Evolutionary conservation across 2,113 vertebrate species (phyloP).

Genomic region (Microtus montanus): DNA sequence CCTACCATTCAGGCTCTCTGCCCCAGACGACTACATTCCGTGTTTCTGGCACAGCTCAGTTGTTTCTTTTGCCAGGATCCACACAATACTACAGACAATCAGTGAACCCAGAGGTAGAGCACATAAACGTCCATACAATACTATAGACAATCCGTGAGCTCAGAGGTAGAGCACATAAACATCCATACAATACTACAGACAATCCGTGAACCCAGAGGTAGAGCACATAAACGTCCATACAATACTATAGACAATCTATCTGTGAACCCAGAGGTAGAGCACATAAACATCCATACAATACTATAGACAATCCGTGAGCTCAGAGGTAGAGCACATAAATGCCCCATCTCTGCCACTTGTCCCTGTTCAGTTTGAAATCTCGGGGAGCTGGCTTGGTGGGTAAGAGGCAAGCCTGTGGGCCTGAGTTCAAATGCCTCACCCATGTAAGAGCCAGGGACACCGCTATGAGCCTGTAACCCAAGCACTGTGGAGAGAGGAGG

Average conservation of each 20-base stretch:
- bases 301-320: not conserved
- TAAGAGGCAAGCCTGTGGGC: not conserved
- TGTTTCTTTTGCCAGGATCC: conserved; percentile 17
- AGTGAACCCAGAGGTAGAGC: not conserved
- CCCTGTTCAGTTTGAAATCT: not conserved
- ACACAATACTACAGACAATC: not conserved
- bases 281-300: not conserved
- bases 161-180: not conserved
- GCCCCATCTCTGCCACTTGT: not conserved
- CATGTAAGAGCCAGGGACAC: not conserved
- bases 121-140: not conserved
- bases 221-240: not conserved
- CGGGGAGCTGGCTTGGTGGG: not conserved
- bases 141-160: not conserved
- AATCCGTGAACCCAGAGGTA: not conserved
- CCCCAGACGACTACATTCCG: not conserved
- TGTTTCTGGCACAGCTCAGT: conserved; percentile 16
- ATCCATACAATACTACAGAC: not conserved
- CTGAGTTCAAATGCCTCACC: not conserved
- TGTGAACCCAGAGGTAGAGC: not conserved
- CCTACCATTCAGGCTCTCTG: not conserved
- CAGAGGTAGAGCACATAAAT: not conserved
- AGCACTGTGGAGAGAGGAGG: not conserved
- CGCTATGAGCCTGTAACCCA: not conserved
- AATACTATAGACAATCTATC: not conserved